Evolutionary conservation across 2,113 vertebrate species (phyloP), one percentile per base, ranked within the genome.

Genomic region (Microcebus ravelobensis): DNA sequence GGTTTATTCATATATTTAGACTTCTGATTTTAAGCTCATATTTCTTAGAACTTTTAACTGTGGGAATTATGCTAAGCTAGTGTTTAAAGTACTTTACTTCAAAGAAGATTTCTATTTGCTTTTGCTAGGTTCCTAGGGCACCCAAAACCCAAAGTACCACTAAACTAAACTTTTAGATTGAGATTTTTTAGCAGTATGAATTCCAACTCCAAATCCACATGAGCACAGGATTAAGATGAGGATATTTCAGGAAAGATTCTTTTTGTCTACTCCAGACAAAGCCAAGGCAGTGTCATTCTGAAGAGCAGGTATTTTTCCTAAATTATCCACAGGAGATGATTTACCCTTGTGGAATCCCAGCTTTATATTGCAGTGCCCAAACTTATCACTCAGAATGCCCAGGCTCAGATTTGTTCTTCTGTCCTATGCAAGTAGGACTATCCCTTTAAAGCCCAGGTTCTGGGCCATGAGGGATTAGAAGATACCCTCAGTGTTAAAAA

Each of bases 71-170:
- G 65, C 34, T 39, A 89, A 79, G 45, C 27, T 10, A 73, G 52
- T 87, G 79, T 87, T 71, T 87, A 61, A 94, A 71, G 52, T 17
- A 88, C 27, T 63, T 73, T 81, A 63, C 55, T 81, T 52, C 39
- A 94, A 55, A 88, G 52, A 81, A 73, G 67, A 82, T 42, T 88
- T 94, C 67, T 74, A 29, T 89, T 93, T 82, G 73, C 79, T 81
- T 79, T 31, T 50, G 23, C 27, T 63, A 81, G 42, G n/a, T 82
- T 59, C 45, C 25, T 59, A 29, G 67, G 76, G n/a, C 1, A 73
- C 29, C 14, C 25, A 31, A 90, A 94, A 55, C 23, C n/a, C 14
- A 88, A 80, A 57, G 8, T n/a, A 67, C 27, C 61, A 87, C 29
- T 52, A 50, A 89, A 89, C 23, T 48, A 61, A 68, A 36, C 17